These are phyloP conservation scores for Lophotriccus pileatus DNA, from an alignment of 2,797 vertebrate species.

Conservation along the genomic window DNA sequence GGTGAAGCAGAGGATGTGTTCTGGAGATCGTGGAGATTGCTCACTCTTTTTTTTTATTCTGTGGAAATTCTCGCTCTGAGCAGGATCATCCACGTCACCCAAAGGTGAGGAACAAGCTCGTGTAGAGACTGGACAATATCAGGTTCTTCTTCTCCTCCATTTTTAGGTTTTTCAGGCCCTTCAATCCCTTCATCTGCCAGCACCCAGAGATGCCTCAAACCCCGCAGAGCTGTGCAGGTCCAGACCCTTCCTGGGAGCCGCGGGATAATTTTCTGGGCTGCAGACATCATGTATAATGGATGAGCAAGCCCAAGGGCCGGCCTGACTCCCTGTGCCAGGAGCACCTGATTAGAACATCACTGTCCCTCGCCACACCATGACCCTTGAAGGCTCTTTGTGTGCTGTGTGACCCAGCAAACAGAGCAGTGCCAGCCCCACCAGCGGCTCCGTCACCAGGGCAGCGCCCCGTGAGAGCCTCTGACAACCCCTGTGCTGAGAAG, in stretches of 20 bases:
- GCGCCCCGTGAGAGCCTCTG: neutral
- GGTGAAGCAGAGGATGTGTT: neutral
- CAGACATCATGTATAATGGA: neutral
- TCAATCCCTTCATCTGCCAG: neutral
- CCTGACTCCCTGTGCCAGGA: neutral
- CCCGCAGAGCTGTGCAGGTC: neutral
- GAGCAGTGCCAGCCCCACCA: neutral
- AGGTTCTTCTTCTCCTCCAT: accelerated
- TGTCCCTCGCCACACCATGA: neutral
- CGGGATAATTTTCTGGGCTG: neutral
- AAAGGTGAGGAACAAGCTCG: accelerated
- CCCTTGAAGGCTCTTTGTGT: neutral
- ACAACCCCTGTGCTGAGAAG: slow-evolving; percentile 9
- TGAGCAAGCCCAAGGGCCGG: neutral
- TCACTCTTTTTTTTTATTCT: neutral
- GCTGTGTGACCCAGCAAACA: neutral
- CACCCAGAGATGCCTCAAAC: neutral
- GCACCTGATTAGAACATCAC: neutral
- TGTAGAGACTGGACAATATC: neutral
- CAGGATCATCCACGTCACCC: neutral
- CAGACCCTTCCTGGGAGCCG: neutral
- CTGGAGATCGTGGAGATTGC: neutral
- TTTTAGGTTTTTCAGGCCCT: neutral
- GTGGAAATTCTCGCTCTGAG: neutral
- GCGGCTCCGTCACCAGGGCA: neutral